Base-by-base conservation (phyloP, 2,113 vertebrate species). In the Protobothrops flavoviridis region DNA sequence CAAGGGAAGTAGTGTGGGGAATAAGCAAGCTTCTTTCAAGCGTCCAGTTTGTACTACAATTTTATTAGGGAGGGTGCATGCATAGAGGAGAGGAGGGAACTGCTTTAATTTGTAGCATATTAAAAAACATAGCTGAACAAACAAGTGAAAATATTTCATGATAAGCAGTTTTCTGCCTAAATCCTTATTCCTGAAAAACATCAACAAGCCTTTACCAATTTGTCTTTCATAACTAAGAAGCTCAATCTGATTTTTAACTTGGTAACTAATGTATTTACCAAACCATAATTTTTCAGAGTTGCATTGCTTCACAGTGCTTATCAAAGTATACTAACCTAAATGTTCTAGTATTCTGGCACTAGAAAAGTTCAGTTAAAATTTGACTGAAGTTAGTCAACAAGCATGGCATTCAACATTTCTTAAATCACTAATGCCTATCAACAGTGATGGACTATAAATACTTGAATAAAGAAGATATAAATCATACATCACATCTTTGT, bases 1-100 rank as follows among this genome's bases (percentile, higher is more conserved):
- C 93, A 94, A 92, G 93, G 74, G 91, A 90, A 90, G 88, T 74
- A 94, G 91, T 94, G 91, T 92, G 59, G 29, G 91, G 93, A 52
- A 94, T 33, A 90, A 94, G 88, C 81, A 90, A 94, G 81, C 50
- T 69, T 92, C 88, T 94, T 87, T 94, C 81, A 92, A 89, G 55
- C 91, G 21, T 85, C 20, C 81, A 90, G 91, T 93, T 91, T 56
- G 89, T 61, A 87, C 89, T n/a, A 55, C 39, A 56, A 50, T 74
- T 39, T 57, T 86, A 92, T 45, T 45, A 53, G 91, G 55, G 87
- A 69, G 13, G 55, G 13, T 56, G 17, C 48, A 56, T 48, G 81
- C 55, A 89, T 45, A 89, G 85, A 93, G 59, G 48, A 56, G 59
- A 94, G 57, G 88, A 87, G 33, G 56, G 26, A 39, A 26, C 13